Conservation (phyloP, 2,888 invertebrate species). For the Bruchidius siliquastri region DNA sequence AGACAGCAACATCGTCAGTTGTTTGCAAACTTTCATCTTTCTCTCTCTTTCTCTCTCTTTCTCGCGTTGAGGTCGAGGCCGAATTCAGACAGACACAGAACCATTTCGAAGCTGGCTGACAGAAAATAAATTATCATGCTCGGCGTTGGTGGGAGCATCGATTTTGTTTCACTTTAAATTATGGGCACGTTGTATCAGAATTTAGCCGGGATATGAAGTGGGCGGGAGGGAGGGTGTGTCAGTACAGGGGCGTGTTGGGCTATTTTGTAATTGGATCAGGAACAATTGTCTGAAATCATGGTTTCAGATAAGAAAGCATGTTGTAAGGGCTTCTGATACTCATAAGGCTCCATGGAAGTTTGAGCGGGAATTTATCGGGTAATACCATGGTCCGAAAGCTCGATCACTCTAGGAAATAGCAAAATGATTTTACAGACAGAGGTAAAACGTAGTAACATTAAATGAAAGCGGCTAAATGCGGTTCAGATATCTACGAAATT, state of each 20-base stretch:
- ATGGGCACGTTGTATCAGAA: neutral
- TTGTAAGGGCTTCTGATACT: too few relatives aligned
- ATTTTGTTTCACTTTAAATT: neutral
- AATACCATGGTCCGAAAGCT: too few relatives aligned
- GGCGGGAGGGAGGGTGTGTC: neutral
- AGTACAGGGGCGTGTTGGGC: neutral
- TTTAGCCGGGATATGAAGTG: neutral
- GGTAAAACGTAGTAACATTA: too few relatives aligned
- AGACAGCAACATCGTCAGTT: neutral
- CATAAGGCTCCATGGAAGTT: too few relatives aligned
- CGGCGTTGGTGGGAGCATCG: neutral
- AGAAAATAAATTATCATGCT: neutral
- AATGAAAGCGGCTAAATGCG: too few relatives aligned
- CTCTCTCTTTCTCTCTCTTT: neutral
- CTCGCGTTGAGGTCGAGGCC: neutral
- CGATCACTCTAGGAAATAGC: too few relatives aligned
- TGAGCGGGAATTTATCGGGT: too few relatives aligned
- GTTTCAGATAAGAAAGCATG: too few relatives aligned
- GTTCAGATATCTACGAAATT: too few relatives aligned
- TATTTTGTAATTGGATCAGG: too few relatives aligned
- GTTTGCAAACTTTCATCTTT: neutral
- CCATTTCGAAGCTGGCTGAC: neutral
- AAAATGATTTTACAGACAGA: too few relatives aligned
- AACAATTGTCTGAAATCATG: too few relatives aligned
- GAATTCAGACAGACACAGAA: neutral